Conservation (phyloP, 2,888 invertebrate species). For the Stratiomys singularior region DNA sequence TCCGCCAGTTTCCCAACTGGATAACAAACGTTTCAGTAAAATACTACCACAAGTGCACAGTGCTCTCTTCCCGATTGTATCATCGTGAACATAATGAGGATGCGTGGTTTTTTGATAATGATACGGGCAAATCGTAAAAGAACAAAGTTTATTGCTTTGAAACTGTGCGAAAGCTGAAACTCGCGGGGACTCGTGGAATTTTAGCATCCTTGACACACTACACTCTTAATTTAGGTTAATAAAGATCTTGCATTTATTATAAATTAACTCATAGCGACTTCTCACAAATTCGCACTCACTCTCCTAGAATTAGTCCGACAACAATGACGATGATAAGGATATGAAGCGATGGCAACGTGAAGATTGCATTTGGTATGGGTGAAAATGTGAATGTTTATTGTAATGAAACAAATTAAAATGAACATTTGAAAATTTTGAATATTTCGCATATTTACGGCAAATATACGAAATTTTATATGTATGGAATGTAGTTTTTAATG, state of each 20-base stretch:
- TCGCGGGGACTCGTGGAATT: neutral
- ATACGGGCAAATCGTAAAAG: slow-evolving; percentile 37
- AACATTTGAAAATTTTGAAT: too few species aligned
- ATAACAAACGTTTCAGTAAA: neutral
- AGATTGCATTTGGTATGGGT: too few species aligned
- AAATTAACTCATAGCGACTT: slow-evolving; percentile 35
- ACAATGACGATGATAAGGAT: too few species aligned
- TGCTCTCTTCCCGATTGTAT: neutral
- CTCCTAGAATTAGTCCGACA: neutral
- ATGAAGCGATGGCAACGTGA: too few species aligned
- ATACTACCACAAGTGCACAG: too few species aligned
- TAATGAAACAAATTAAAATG: slow-evolving; percentile 15
- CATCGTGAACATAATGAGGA: slow-evolving; percentile 27
- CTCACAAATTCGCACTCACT: too few species aligned
- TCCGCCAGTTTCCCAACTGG: neutral
- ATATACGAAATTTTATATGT: too few species aligned
- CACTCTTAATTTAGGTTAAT: slow-evolving; percentile 43
- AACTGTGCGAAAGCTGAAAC: neutral
- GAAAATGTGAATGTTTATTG: slow-evolving; percentile 17
- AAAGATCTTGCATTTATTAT: slow-evolving; percentile 43
- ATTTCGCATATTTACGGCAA: too few species aligned
- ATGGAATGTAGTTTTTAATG: too few species aligned
- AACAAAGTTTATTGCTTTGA: slow-evolving; percentile 34
- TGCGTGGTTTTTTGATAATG: slow-evolving; percentile 44
- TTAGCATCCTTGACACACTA: slow-evolving; percentile 15